Percentiles rank a stretch among this genome's conserved stretches.
Evolutionary conservation across 2,797 vertebrate species (phyloP).

Genomic region (Chelonia mydas): DNA sequence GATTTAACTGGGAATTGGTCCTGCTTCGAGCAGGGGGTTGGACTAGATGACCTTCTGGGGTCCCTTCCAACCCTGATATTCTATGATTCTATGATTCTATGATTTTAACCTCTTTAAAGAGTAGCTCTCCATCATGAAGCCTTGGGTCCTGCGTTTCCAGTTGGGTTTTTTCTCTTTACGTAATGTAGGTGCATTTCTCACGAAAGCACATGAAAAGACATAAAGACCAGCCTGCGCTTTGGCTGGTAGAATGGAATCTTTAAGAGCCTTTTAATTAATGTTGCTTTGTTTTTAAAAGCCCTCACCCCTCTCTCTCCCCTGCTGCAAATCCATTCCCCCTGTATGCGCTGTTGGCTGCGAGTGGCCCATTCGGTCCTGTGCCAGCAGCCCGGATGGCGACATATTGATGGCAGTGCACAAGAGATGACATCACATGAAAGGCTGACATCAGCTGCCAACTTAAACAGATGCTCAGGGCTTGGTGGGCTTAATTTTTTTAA

Average conservation of each 20-base stretch:
- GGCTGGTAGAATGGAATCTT: background rate
- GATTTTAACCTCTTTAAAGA: background rate
- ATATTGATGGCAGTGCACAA: background rate
- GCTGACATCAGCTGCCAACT: background rate
- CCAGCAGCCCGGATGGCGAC: background rate
- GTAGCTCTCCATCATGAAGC: background rate
- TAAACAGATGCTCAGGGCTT: background rate
- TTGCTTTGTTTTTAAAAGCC: background rate
- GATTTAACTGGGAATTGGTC: no score
- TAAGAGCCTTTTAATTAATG: background rate
- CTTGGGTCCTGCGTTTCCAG: fast-evolving
- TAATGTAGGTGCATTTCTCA: background rate
- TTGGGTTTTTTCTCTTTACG: background rate
- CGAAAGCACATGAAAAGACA: background rate
- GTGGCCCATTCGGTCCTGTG: fast-evolving
- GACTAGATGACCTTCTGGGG: no score
- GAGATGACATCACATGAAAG: background rate
- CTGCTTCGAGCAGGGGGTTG: no score
- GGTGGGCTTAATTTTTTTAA: background rate
- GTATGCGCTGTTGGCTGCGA: background rate
- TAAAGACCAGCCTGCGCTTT: background rate
- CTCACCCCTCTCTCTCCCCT: background rate
- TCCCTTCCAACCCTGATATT: no score
- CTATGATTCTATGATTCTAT: no score
- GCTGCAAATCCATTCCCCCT: background rate